A percentile compares a stretch with the other conserved stretches of the same genome.
Conservation (phyloP, 2,888 invertebrate species). For the Auanema sp. region DNA sequence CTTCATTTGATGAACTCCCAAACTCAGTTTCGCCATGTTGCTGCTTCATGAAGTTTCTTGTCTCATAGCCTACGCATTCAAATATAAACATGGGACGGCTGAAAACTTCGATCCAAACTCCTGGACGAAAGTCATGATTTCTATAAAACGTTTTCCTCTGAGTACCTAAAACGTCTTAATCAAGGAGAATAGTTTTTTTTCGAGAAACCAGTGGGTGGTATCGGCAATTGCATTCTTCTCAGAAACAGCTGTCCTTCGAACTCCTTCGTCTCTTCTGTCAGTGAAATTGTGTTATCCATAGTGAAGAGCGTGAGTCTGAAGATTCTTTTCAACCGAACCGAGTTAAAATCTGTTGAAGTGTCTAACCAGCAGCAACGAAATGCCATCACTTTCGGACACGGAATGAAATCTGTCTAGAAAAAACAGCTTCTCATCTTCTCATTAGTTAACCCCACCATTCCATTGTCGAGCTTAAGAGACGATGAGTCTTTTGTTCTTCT, state of each 20-base stretch:
- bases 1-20: slow-evolving; percentile 34
- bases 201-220: slow-evolving; percentile 18
- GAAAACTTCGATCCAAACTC: slow-evolving; percentile 45
- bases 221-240: slow-evolving; percentile 37
- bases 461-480: slow-evolving; percentile 17
- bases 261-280: slow-evolving; percentile 44
- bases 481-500: slow-evolving; percentile 12
- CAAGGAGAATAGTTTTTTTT: too few relatives aligned
- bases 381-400: slow-evolving; percentile 29
- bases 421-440: background rate
- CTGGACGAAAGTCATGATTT: slow-evolving; percentile 48
- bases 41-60: slow-evolving; percentile 38
- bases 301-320: slow-evolving; percentile 38
- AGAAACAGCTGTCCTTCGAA: slow-evolving; percentile 49
- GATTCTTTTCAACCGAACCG: slow-evolving; percentile 29
- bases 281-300: slow-evolving; percentile 38
- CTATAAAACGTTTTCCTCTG: slow-evolving; percentile 25
- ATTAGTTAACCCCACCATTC: too few relatives aligned
- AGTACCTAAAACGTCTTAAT: background rate
- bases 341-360: slow-evolving; percentile 36
- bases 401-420: slow-evolving; percentile 29
- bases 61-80: slow-evolving; percentile 40
- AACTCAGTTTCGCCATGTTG: slow-evolving; percentile 44
- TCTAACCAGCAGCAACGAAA: slow-evolving; percentile 45
- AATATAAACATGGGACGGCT: slow-evolving; percentile 40